A percentile compares a stretch with the other conserved stretches of the same genome.
Evolutionary conservation across 1,140 invertebrate genomes (phyloP).

Genomic region (Eciton burchellii): DNA sequence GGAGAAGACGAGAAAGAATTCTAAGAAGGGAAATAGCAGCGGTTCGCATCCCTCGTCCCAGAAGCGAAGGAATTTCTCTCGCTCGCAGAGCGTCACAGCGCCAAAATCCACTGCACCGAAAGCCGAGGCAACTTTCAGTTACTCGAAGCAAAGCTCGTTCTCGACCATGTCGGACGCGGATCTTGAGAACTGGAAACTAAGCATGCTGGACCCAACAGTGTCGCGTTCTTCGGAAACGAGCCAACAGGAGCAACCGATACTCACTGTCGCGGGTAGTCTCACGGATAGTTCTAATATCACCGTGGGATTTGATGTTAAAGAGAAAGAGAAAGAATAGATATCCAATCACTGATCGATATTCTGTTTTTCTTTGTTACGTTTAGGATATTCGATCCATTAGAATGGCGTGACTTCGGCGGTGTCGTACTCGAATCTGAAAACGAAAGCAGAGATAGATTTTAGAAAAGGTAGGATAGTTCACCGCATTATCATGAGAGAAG

Average conservation of each 20-base stretch:
- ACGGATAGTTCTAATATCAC: constrained; percentile 80
- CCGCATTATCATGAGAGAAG: background rate
- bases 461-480: constrained; percentile 3
- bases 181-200: constrained; percentile 81
- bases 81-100: constrained; percentile 82
- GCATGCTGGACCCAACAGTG: constrained; percentile 53
- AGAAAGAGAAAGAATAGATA: constrained; percentile 72
- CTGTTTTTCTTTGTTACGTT: background rate
- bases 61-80: constrained; percentile 76
- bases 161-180: constrained; percentile 83
- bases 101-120: constrained; percentile 71
- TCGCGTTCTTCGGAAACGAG: constrained; percentile 22
- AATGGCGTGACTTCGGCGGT: background rate
- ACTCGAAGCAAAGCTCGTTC: constrained; percentile 80
- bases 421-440: background rate
- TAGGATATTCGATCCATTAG: constrained; percentile 14
- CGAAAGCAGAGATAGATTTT: background rate
- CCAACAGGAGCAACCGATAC: constrained; percentile 74
- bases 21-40: constrained; percentile 13
- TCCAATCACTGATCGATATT: background rate
- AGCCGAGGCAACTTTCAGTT: constrained; percentile 69
- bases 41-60: background rate
- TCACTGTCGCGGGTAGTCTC: constrained; percentile 83
- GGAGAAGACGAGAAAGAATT: constrained; percentile 60
- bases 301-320: constrained; percentile 80